Evolutionary conservation across 2,888 invertebrate genomes (phyloP).

Genomic region (Lomographa bimaculata): DNA sequence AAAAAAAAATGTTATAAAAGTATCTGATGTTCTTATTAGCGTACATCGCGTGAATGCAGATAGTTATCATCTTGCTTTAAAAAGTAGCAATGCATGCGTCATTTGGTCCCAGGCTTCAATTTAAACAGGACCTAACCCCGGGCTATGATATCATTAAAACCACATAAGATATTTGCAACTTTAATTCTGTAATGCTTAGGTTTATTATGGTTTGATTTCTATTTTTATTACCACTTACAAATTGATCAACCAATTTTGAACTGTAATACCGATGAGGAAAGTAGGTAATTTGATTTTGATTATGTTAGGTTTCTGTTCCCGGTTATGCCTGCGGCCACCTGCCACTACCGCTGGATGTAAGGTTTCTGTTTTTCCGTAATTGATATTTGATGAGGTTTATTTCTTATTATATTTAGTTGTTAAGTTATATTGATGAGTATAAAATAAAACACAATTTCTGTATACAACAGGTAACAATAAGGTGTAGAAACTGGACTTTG

Average conservation of each 20-base stretch:
- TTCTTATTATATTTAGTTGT: constrained; percentile 1
- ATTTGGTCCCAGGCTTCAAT: constrained; percentile 37
- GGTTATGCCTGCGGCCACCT: constrained; percentile 27
- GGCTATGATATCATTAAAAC: constrained; percentile 23
- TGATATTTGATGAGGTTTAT: constrained; percentile 32
- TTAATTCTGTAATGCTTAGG: no score
- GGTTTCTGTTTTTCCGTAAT: constrained; percentile 30
- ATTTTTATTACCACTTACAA: no score
- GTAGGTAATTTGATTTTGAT: constrained; percentile 8
- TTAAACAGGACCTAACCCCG: constrained; percentile 42
- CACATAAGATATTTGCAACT: constrained; percentile 7
- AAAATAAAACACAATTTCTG: no score
- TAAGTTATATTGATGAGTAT: no score
- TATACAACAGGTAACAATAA: no score
- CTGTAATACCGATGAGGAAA: constrained; percentile 11
- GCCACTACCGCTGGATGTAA: constrained; percentile 25
- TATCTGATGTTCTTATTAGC: no score
- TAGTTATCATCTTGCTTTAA: constrained; percentile 3
- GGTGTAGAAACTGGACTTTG: no score
- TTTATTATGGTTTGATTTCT: no score
- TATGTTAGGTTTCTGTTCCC: constrained; percentile 4
- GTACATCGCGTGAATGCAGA: constrained; percentile 15
- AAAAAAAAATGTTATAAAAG: no score
- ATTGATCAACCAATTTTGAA: no score
- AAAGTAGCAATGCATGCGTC: constrained; percentile 23